A percentile compares a stretch with the other conserved stretches of the same genome.
Conservation (phyloP, 2,113 vertebrate species). For the Pao palembangensis region DNA sequence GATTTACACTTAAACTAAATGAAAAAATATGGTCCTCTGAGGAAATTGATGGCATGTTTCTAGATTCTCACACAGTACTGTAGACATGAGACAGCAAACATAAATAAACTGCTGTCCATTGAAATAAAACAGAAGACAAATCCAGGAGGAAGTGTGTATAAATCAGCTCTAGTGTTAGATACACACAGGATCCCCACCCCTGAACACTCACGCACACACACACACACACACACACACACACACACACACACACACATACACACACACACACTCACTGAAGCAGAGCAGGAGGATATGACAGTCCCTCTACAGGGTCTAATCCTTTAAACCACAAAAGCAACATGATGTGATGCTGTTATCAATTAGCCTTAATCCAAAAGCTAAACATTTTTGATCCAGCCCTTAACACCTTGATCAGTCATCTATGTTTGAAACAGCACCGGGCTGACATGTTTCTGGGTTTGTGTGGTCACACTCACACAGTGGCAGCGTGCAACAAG, state of each 20-base stretch:
- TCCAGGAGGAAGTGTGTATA: conserved; percentile 17
- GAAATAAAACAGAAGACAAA: conserved; percentile 31
- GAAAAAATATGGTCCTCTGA: neutral
- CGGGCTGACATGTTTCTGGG: neutral
- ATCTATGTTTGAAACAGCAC: conserved; percentile 15
- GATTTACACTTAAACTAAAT: neutral
- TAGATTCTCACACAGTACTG: neutral
- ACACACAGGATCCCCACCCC: conserved; percentile 4
- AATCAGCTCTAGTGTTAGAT: conserved; percentile 39
- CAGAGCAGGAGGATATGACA: conserved; percentile 23
- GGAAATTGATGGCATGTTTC: conserved; percentile 7
- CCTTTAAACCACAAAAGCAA: conserved; percentile 53
- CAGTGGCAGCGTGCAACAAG: conserved; percentile 1
- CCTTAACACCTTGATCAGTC: conserved; percentile 48
- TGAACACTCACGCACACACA: conserved; percentile 1
- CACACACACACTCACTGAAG: conserved; percentile 7
- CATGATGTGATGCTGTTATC: conserved; percentile 45
- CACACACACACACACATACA: conserved; percentile 11
- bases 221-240: conserved; percentile 9
- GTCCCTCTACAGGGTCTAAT: conserved; percentile 44
- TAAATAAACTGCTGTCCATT: conserved; percentile 12
- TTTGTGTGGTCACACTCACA: conserved; percentile 2
- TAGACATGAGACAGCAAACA: conserved; percentile 4
- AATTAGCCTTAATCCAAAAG: conserved; percentile 51
- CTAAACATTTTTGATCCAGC: conserved; percentile 50